Conservation (phyloP, 2,888 invertebrate species). For the Sarcophaga carnaria region DNA sequence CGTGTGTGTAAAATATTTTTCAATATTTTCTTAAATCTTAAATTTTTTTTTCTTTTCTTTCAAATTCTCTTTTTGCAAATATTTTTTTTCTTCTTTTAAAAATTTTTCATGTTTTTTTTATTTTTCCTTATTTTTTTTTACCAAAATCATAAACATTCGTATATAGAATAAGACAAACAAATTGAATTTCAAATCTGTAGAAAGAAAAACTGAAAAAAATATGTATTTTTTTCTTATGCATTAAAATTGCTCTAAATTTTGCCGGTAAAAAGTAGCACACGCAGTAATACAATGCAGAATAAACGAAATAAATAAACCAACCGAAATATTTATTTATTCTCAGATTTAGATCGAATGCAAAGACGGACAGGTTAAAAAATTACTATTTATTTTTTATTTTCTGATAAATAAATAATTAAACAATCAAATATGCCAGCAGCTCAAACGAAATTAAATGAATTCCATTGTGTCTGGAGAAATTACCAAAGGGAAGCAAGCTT, state of each 20-base stretch:
- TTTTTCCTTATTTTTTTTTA: not conserved
- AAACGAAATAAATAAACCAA: not conserved
- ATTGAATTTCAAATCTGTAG: conserved; percentile 7
- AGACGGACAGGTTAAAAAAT: too few species aligned
- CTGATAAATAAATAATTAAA: too few species aligned
- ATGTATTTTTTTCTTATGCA: conserved; percentile 37
- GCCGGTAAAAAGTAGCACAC: conserved; percentile 57
- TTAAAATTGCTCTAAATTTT: conserved; percentile 56
- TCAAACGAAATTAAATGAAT: too few species aligned
- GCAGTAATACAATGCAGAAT: conserved; percentile 3
- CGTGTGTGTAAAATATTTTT: conserved; percentile 54
- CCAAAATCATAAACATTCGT: conserved; percentile 12
- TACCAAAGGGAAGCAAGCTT: too few species aligned
- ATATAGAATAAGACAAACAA: conserved; percentile 1
- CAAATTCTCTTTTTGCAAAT: not conserved
- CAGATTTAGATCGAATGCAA: not conserved
- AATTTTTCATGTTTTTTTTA: conserved; percentile 17
- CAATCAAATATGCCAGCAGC: too few species aligned
- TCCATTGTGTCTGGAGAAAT: too few species aligned
- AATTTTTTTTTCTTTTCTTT: too few species aligned
- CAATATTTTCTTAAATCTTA: conserved; percentile 36
- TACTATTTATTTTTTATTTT: too few species aligned
- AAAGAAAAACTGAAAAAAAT: conserved; percentile 24
- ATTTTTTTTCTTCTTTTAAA: not conserved
- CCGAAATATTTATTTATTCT: not conserved